A percentile compares a stretch with the other conserved stretches of the same genome.
These are phyloP conservation scores for Eupsilia transversa DNA, from an alignment of 2,888 invertebrate genomes.

Conservation along the genomic window DNA sequence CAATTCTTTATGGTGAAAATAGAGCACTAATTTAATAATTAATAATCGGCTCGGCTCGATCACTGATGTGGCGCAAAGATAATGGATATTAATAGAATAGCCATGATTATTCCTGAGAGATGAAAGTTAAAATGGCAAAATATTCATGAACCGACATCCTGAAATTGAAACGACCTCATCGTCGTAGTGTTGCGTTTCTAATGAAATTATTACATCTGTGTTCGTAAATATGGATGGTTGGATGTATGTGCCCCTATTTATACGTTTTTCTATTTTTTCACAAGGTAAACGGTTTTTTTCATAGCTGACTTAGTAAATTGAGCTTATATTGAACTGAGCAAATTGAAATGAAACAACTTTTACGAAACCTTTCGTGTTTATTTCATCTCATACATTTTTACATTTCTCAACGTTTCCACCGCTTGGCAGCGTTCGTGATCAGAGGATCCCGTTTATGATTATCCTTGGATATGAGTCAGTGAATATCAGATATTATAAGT, in stretches of 20 bases:
- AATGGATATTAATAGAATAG: not conserved
- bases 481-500: not conserved
- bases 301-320: slow-evolving; percentile 17
- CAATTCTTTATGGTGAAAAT: no score
- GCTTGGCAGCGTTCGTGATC: slow-evolving; percentile 1
- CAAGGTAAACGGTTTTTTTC: not conserved
- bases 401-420: not conserved
- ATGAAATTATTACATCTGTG: not conserved
- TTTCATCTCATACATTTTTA: slow-evolving; percentile 27
- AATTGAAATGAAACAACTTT: slow-evolving; percentile 30
- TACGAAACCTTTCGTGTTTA: slow-evolving; percentile 25
- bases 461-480: slow-evolving; percentile 6
- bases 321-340: slow-evolving; percentile 18
- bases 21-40: not conserved
- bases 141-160: not conserved
- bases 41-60: no score
- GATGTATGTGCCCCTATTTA: not conserved
- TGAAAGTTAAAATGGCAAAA: not conserved
- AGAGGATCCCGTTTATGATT: slow-evolving; percentile 4
- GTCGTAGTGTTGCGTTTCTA: no score
- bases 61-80: not conserved
- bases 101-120: no score
- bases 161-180: not conserved
- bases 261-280: not conserved
- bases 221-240: not conserved